Conservation (phyloP, 1,140 invertebrate species). For the Drosophila simulans region DNA sequence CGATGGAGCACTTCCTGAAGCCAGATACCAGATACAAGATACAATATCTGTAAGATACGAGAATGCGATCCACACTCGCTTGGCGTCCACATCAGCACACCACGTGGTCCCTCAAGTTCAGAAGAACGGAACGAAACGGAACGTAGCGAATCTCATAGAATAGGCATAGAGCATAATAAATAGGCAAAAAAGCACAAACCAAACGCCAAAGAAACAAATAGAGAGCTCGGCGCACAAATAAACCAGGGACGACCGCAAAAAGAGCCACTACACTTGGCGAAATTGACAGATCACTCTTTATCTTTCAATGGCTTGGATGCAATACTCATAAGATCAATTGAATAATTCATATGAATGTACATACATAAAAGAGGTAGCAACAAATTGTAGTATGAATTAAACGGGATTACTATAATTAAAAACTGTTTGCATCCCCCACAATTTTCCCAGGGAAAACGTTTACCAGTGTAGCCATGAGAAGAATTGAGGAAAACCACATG, state of each 20-base stretch:
- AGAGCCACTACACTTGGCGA: constrained; percentile 3
- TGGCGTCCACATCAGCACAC: constrained; percentile 55
- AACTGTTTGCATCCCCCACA: too few species aligned
- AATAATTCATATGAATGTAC: too few species aligned
- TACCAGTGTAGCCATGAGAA: constrained; percentile 48
- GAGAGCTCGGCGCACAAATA: constrained; percentile 50
- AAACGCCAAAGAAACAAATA: constrained; percentile 26
- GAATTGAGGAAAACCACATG: constrained; percentile 78
- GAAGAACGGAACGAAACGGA: constrained; percentile 57
- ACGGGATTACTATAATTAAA: too few species aligned
- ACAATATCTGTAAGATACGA: constrained; percentile 51
- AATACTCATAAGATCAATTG: too few species aligned
- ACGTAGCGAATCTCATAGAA: constrained; percentile 45
- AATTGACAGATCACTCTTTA: neutral
- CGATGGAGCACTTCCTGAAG: constrained; percentile 76
- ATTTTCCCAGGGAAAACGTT: neutral
- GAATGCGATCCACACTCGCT: constrained; percentile 40
- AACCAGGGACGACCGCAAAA: constrained; percentile 34
- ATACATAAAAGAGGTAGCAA: too few species aligned
- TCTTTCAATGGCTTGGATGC: neutral
- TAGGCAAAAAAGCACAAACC: constrained; percentile 45
- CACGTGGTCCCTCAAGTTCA: constrained; percentile 79
- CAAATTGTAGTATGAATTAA: too few species aligned
- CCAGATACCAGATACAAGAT: constrained; percentile 55
- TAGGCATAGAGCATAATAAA: constrained; percentile 68